These are phyloP conservation scores for Panurus biarmicus DNA, from an alignment of 2,113 vertebrate species.

Conservation along the genomic window DNA sequence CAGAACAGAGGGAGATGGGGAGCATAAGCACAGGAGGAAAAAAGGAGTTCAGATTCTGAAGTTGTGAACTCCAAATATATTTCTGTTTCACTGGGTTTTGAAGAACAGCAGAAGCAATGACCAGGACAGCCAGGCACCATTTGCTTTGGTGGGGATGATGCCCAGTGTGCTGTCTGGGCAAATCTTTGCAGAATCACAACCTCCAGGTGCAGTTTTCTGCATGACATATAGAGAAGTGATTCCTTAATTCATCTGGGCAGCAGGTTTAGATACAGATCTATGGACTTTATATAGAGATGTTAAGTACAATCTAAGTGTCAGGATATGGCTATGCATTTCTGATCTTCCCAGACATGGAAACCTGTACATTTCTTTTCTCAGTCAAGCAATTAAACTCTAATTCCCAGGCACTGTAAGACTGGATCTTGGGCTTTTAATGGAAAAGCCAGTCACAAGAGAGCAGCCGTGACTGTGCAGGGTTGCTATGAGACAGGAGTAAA, in stretches of 20 bases:
- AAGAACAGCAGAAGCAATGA: not conserved
- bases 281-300: not conserved
- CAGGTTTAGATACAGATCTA: not conserved
- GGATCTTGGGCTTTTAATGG: conserved; percentile 13
- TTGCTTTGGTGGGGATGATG: not conserved
- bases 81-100: not conserved
- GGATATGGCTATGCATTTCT: not conserved
- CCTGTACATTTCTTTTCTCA: not conserved
- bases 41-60: not conserved
- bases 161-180: not conserved
- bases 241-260: not conserved
- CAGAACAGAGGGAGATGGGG: not conserved
- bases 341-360: not conserved
- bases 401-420: not conserved
- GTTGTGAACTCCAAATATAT: not conserved
- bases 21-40: not conserved
- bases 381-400: not conserved
- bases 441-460: conserved; percentile 29
- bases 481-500: conserved; percentile 49
- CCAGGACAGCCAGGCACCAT: not conserved
- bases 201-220: not conserved
- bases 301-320: not conserved
- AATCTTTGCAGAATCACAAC: not conserved
- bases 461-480: conserved; percentile 25
- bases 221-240: not conserved